Conservation (phyloP, 2,113 vertebrate genomes). For the Indri indri region DNA sequence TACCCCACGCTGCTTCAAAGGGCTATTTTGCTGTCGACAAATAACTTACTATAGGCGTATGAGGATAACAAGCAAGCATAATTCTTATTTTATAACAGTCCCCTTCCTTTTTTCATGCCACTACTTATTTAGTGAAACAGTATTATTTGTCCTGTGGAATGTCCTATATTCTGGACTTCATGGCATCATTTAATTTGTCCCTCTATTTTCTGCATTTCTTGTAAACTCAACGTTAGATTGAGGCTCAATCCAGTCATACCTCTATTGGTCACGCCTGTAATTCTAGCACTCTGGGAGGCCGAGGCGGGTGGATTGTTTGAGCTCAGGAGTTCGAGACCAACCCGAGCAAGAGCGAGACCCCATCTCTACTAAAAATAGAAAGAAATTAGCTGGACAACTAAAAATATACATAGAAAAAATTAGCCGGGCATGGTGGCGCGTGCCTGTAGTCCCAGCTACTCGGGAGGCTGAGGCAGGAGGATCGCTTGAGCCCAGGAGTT, state of each 20-base stretch:
- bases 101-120: neutral
- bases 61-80: neutral
- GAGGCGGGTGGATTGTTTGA: too few relatives aligned
- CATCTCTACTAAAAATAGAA: too few relatives aligned
- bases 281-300: too few relatives aligned
- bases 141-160: neutral
- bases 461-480: too few relatives aligned
- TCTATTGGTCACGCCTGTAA: neutral
- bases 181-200: neutral
- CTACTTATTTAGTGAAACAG: neutral
- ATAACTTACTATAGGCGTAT: neutral
- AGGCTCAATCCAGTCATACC: slow-evolving; percentile 17
- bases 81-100: neutral
- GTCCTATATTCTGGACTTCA: neutral
- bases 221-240: neutral
- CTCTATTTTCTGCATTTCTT: neutral
- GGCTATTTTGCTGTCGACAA: neutral
- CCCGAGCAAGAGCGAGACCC: too few relatives aligned
- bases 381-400: too few relatives aligned
- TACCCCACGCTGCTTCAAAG: neutral
- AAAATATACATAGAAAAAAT: too few relatives aligned
- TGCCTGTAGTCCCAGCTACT: too few relatives aligned
- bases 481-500: too few relatives aligned
- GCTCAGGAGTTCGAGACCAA: too few relatives aligned
- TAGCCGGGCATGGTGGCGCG: too few relatives aligned